Percentiles rank a stretch among this genome's conserved stretches.
These are phyloP conservation scores for Cavia aperea DNA, from an alignment of 2,113 vertebrate genomes.

Conservation along the genomic window DNA sequence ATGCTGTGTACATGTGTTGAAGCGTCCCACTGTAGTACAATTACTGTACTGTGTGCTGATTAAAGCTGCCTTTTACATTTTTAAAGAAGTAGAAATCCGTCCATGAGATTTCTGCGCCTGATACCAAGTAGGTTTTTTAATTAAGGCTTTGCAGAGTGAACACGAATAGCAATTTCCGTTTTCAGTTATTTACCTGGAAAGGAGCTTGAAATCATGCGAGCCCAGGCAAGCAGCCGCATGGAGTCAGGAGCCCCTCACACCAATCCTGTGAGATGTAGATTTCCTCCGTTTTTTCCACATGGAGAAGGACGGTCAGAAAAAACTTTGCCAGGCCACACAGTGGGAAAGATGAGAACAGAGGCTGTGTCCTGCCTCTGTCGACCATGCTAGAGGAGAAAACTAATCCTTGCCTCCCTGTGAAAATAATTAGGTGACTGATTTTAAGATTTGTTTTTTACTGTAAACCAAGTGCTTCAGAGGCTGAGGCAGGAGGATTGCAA, in stretches of 20 bases:
- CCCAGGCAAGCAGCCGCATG: background rate
- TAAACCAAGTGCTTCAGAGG: background rate
- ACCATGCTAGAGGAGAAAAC: background rate
- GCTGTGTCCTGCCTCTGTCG: too few species aligned
- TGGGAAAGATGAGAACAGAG: background rate
- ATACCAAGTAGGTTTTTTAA: background rate
- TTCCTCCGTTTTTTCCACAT: background rate
- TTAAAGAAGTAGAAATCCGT: background rate
- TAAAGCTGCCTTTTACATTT: background rate
- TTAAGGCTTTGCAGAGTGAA: background rate
- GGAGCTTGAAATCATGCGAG: background rate
- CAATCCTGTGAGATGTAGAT: background rate
- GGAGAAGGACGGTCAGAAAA: background rate
- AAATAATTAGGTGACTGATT: background rate
- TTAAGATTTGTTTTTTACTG: background rate
- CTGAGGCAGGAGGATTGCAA: background rate
- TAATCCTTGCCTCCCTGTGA: background rate
- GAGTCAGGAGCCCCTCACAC: background rate
- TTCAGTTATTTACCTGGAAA: background rate
- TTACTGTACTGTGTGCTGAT: background rate
- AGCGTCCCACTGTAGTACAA: background rate
- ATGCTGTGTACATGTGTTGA: background rate
- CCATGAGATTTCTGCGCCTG: background rate
- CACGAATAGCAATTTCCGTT: background rate
- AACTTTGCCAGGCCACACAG: background rate